Conservation (phyloP, 2,888 invertebrate species). For the Chromoteleia sp. region DNA sequence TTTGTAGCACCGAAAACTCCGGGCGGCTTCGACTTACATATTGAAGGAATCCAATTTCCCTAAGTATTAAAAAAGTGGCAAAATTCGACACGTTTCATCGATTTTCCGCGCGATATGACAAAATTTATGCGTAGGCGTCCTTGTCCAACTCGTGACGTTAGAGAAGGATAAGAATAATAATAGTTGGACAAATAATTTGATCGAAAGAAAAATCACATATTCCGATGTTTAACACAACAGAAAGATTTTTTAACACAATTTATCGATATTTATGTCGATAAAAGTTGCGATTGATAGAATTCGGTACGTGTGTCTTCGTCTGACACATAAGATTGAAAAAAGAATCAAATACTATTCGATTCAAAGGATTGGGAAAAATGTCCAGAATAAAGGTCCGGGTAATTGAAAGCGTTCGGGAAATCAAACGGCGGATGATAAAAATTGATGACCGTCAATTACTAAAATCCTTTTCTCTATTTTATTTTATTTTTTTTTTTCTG, state of each 20-base stretch:
- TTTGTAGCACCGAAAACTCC: slow-evolving; percentile 46
- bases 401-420: slow-evolving; percentile 17
- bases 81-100: slow-evolving; percentile 19
- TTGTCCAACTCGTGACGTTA: not conserved
- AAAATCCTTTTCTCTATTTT: slow-evolving; percentile 19
- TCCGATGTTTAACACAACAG: too few relatives aligned
- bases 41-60: slow-evolving; percentile 47
- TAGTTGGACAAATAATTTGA: too few relatives aligned
- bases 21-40: slow-evolving; percentile 43
- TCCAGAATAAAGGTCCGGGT: slow-evolving; percentile 4
- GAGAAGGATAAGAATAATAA: not conserved
- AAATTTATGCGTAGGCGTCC: not conserved
- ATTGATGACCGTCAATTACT: slow-evolving; percentile 34
- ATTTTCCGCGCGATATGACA: slow-evolving; percentile 9
- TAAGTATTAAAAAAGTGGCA: slow-evolving; percentile 14
- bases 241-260: too few relatives aligned
- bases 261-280: too few relatives aligned
- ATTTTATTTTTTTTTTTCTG: not conserved
- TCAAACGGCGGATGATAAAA: slow-evolving; percentile 37
- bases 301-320: slow-evolving; percentile 8
- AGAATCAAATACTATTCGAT: slow-evolving; percentile 9
- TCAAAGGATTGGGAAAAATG: not conserved
- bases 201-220: too few relatives aligned
- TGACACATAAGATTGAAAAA: not conserved
- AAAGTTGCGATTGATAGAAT: too few relatives aligned